A percentile compares a stretch with the other conserved stretches of the same genome.
These are phyloP conservation scores for Drosophila obscura DNA, from an alignment of 1,140 invertebrate genomes.

Conservation along the genomic window DNA sequence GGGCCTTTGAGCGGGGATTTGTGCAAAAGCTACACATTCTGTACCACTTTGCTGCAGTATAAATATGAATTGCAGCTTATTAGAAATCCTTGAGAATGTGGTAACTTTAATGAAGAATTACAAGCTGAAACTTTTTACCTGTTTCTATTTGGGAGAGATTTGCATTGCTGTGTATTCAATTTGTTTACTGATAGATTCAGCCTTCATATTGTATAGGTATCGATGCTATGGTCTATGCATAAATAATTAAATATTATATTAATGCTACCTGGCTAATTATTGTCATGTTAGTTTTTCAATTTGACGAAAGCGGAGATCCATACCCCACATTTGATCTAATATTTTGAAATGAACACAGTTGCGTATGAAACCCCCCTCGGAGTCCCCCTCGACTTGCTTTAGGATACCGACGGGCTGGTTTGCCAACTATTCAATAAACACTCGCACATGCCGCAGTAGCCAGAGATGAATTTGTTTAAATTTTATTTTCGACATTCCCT, in stretches of 20 bases:
- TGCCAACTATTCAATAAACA: conserved; percentile 47
- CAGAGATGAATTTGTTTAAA: conserved; percentile 70
- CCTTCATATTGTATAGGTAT: no score
- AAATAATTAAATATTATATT: no score
- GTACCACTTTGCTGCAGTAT: background rate
- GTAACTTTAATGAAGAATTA: background rate
- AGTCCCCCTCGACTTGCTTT: conserved; percentile 19
- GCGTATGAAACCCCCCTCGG: background rate
- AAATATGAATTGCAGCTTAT: conserved; percentile 30
- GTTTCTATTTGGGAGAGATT: no score
- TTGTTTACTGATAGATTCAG: no score
- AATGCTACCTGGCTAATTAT: no score
- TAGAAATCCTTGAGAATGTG: background rate
- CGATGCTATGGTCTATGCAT: no score
- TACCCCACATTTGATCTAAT: no score
- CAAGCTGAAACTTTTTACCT: no score
- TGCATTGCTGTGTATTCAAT: no score
- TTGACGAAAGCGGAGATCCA: no score
- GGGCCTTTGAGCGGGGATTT: background rate
- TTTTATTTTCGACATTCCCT: conserved; percentile 64
- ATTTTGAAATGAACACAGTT: no score
- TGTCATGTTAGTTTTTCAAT: no score
- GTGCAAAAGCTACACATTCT: background rate
- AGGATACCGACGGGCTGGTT: background rate
- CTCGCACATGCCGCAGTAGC: conserved; percentile 39